Conservation (phyloP, 2,797 vertebrate species). For the Prunella strophiata region DNA sequence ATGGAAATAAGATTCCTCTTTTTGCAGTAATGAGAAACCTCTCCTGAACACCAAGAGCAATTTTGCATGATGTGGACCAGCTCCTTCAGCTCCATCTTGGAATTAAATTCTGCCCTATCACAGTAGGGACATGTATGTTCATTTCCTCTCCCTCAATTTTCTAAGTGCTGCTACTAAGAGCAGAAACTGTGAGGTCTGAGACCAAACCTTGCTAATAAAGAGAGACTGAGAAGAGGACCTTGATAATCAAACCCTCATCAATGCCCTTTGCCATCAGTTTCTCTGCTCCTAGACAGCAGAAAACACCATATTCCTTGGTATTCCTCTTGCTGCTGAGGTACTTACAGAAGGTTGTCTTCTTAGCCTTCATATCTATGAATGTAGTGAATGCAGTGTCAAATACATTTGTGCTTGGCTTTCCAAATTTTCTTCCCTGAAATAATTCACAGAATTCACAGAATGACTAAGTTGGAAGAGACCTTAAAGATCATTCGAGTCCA, state of each 20-base stretch:
- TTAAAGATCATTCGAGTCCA: neutral
- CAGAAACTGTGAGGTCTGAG: neutral
- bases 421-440: neutral
- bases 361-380: neutral
- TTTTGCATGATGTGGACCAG: neutral
- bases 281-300: neutral
- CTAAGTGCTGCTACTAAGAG: neutral
- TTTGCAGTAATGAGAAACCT: neutral
- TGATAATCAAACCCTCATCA: neutral
- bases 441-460: neutral
- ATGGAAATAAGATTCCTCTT: neutral
- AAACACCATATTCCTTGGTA: neutral
- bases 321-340: neutral
- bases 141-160: neutral
- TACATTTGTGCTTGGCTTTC: neutral
- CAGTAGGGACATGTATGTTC: neutral
- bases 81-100: neutral
- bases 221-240: rapidly evolving
- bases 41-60: neutral
- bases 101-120: neutral
- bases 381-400: neutral
- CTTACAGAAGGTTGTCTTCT: neutral
- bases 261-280: neutral
- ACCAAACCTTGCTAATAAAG: neutral
- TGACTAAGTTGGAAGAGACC: neutral